phyloP scores from a whole-genome alignment of 2,113 vertebrate species.

The Amblyornis subalaris region DNA sequence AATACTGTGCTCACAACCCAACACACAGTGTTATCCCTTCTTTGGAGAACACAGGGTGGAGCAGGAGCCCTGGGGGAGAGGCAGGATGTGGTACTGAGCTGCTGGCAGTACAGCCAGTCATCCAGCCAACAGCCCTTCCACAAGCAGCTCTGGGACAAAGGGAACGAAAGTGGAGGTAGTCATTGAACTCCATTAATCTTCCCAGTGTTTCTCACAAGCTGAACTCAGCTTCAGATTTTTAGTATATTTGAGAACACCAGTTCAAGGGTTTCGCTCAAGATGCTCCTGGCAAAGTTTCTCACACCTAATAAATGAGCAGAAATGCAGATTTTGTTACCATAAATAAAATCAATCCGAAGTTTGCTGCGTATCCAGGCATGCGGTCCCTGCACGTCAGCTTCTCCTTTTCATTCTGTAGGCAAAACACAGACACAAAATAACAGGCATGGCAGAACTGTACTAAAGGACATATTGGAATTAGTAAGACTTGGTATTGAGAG shows the following conservation, averaged over 20 bases:
- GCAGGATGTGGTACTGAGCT: not conserved
- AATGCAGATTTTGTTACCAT: slow-evolving; percentile 76
- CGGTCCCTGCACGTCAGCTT: slow-evolving; percentile 89
- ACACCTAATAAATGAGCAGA: not conserved
- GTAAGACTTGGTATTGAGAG: not conserved
- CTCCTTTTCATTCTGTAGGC: slow-evolving; percentile 75
- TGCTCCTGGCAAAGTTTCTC: not conserved
- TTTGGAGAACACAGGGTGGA: not conserved
- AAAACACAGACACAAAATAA: slow-evolving; percentile 7
- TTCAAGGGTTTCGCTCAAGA: not conserved
- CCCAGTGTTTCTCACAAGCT: not conserved
- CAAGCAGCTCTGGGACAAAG: not conserved
- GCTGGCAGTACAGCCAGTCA: not conserved
- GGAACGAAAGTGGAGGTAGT: not conserved
- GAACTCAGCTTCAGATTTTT: not conserved
- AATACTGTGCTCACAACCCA: not conserved
- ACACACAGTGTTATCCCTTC: not conserved
- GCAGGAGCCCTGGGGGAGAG: not conserved
- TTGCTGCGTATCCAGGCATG: slow-evolving; percentile 86
- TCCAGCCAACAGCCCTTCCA: not conserved
- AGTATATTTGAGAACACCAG: not conserved
- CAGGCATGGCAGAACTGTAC: not conserved
- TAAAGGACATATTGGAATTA: not conserved
- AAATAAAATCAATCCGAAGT: slow-evolving; percentile 86
- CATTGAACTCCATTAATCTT: not conserved